These are phyloP conservation scores for Hyla sarda DNA, from an alignment of 2,113 vertebrate species.

Conservation along the genomic window DNA sequence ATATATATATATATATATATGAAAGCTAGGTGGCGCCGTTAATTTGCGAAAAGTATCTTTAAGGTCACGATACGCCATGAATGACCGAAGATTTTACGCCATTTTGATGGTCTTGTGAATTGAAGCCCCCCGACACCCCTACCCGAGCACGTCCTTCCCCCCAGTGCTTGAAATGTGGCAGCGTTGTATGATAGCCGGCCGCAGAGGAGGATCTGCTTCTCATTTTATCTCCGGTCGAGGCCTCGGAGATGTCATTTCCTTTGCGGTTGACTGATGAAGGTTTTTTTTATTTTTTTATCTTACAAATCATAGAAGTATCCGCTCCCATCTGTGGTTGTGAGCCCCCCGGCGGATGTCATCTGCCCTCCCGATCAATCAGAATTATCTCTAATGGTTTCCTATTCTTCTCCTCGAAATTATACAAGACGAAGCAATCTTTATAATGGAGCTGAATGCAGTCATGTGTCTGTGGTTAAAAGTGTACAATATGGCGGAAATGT, in stretches of 20 bases:
- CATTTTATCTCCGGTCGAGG: background rate
- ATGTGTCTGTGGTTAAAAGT: background rate
- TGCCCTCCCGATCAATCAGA: background rate
- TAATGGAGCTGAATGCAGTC: background rate
- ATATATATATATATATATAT: too few species aligned
- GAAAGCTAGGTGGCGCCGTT: too few species aligned
- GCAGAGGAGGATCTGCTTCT: conserved; percentile 19
- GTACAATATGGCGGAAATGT: background rate
- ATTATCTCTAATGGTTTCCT: conserved; percentile 24
- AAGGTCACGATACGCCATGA: too few species aligned
- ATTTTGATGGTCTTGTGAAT: too few species aligned
- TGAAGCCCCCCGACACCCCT: too few species aligned
- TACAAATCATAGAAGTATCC: conserved; percentile 11
- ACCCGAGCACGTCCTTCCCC: too few species aligned
- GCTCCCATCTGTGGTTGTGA: conserved; percentile 9
- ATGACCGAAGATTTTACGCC: too few species aligned
- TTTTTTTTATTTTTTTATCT: conserved; percentile 36
- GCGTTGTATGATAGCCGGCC: background rate
- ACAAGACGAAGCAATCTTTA: background rate
- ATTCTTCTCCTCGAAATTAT: background rate
- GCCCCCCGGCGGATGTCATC: background rate
- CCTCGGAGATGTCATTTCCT: conserved; percentile 12
- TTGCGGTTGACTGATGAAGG: conserved; percentile 12
- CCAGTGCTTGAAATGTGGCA: background rate
- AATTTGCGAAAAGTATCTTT: too few species aligned